Evolutionary conservation across 2,113 vertebrate species (phyloP), one percentile per base, ranked within the genome.

Genomic region (Apeltes quadracus): DNA sequence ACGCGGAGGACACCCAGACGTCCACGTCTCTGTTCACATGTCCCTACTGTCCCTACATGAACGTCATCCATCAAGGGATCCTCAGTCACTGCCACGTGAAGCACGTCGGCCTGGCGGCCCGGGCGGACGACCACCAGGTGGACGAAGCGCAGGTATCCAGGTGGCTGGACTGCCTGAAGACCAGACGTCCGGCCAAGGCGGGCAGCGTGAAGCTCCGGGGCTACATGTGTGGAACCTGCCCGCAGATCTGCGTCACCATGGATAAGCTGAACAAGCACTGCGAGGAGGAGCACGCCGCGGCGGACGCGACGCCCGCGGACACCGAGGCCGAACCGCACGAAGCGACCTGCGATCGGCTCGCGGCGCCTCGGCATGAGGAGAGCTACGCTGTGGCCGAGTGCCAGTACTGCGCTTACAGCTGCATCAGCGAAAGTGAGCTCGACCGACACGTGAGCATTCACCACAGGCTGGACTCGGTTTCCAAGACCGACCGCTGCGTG

Each of bases 11-110:
- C 20, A 23, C 3, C 12, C 14, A 38, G 5, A 53, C 5, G 3
- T 25, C 18, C 0, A 0, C 72, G 32, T 77, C 80, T 3, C 56
- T 97, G 1, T 97, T 95, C 32, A 96, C 95, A 44, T 98, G 97
- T 81, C 90, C 93, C 2, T 91, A 96, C 34, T 98, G 97, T 64
- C 92, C 93, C 0, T 98, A 97, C 38, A 93, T 97, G 55, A 96
- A 97, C 61, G 95, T 94, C 3, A 91, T 84, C 1, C 90, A 94
- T 78, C 95, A 96, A 0, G 96, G 96, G 0, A 92, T 97, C 43
- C 92, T 96, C 70, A 95, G 95, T 20, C 97, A 98, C 84, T 96
- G 95, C 89, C 95, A 96, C 87, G 97, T 95, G 82, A 90, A 87
- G 55, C 97, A 98, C 65, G 93, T 95, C 0, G 72, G 83, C 0